phyloP scores from a whole-genome alignment of 2,888 invertebrate species.

The Calameuta filiformis region DNA sequence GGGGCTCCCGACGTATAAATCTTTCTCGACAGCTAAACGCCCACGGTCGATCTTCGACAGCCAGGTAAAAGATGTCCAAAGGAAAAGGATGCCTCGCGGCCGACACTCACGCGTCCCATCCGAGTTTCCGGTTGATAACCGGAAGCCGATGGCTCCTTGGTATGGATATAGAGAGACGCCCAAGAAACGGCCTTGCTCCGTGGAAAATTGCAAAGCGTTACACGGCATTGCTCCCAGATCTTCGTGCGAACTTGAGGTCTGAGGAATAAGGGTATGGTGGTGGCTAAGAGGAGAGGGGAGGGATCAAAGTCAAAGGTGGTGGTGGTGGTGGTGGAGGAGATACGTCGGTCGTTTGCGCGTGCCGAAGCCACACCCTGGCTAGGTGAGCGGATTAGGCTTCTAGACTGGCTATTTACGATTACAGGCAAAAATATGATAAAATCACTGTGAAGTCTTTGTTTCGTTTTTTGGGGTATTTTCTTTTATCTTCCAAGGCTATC shows the following conservation, averaged over 20 bases:
- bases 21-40: not conserved
- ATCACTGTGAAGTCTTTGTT: not conserved
- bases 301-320: constrained; percentile 20
- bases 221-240: not conserved
- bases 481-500: not conserved
- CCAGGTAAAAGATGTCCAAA: not conserved
- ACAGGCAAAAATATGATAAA: not conserved
- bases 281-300: not conserved
- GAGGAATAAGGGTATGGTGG: not conserved
- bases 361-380: constrained; percentile 34
- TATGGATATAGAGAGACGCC: not conserved
- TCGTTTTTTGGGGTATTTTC: not conserved
- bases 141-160: not conserved
- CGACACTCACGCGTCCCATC: not conserved
- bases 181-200: not conserved
- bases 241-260: not conserved
- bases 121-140: not conserved
- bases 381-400: constrained; percentile 5
- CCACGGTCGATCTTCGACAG: constrained; percentile 1
- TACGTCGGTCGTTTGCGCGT: constrained; percentile 23
- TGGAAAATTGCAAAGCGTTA: not conserved
- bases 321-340: constrained; percentile 23
- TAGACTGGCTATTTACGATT: not conserved
- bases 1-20: not conserved
- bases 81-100: not conserved